Evolutionary conservation across 2,113 vertebrate species (phyloP).

Genomic region (Mohoua ochrocephala): DNA sequence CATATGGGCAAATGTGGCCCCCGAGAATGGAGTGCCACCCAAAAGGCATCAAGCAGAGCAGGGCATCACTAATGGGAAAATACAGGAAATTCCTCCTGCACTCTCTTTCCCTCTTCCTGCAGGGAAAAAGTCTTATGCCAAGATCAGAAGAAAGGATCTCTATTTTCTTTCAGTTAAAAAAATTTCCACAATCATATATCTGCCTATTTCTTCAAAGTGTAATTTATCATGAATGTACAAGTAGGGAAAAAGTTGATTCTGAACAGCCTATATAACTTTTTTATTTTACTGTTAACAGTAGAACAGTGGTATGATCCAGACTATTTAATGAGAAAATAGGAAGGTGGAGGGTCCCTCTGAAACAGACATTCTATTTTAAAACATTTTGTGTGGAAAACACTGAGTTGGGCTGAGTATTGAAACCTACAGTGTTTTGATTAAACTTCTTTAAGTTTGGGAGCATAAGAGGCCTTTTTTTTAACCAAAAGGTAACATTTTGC

Average conservation of each 20-base stretch:
- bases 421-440: background rate
- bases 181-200: background rate
- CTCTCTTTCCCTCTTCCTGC: too few species aligned
- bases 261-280: background rate
- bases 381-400: background rate
- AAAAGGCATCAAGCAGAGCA: fast-evolving
- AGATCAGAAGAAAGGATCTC: background rate
- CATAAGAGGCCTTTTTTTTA: background rate
- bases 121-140: background rate
- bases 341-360: background rate
- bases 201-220: background rate
- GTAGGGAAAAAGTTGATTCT: background rate
- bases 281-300: background rate
- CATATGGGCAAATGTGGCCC: background rate
- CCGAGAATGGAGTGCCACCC: background rate
- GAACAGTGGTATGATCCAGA: background rate
- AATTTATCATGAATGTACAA: background rate
- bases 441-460: background rate
- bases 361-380: background rate
- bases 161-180: background rate
- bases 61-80: background rate
- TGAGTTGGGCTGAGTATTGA: background rate
- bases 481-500: background rate
- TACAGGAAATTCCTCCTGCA: background rate
- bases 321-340: background rate